Percentiles rank a stretch among this genome's conserved stretches.
These are phyloP conservation scores for Molothrus ater DNA, from an alignment of 2,797 vertebrate species.

Conservation along the genomic window DNA sequence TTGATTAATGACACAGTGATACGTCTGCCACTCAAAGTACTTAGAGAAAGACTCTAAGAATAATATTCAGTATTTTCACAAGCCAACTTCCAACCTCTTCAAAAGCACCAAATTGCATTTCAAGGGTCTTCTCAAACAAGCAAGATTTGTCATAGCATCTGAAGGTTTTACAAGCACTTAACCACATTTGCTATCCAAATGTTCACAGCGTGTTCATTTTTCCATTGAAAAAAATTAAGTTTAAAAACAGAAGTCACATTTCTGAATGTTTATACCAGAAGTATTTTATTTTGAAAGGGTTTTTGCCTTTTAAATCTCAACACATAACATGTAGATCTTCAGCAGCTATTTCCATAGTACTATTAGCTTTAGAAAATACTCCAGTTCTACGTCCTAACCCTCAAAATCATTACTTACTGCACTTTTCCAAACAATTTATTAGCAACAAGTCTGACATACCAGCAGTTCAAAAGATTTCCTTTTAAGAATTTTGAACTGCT, in stretches of 20 bases:
- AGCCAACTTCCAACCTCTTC: background rate
- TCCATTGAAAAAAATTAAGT: background rate
- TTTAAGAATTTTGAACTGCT: background rate
- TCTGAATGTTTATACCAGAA: background rate
- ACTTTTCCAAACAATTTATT: background rate
- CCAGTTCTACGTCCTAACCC: background rate
- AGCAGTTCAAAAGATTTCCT: background rate
- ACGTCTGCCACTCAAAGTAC: background rate
- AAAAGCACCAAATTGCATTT: background rate
- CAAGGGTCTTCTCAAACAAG: background rate
- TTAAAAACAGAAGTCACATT: background rate
- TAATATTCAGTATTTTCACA: background rate
- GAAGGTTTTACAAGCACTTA: background rate
- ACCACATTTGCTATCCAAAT: background rate
- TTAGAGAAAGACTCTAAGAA: background rate
- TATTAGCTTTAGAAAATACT: background rate
- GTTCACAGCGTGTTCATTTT: fast-evolving
- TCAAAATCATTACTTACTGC: background rate
- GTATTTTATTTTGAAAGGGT: background rate
- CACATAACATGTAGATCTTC: background rate
- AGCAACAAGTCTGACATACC: background rate
- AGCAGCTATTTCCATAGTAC: background rate
- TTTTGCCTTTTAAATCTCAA: background rate
- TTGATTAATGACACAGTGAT: constrained; percentile 13
- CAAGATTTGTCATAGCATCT: background rate